Evolutionary conservation across 2,797 vertebrate species (phyloP).

Genomic region (Triplophysa bombifrons): DNA sequence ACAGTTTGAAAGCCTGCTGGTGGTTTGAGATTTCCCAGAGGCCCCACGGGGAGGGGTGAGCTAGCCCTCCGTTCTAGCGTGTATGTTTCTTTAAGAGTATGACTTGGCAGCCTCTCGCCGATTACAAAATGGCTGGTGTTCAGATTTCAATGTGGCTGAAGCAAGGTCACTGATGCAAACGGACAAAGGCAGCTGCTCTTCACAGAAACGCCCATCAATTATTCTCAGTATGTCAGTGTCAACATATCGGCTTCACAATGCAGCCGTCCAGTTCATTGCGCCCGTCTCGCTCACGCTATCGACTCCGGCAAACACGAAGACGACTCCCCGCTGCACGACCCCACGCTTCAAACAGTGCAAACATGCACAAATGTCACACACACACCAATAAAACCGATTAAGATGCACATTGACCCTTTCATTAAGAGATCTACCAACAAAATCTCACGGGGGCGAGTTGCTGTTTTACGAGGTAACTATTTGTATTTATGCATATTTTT

Average conservation of each 20-base stretch:
- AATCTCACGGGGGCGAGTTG: too few species aligned
- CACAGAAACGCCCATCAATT: slow-evolving; percentile 78
- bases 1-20: slow-evolving; percentile 45
- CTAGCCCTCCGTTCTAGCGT: slow-evolving; percentile 60
- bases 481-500: too few species aligned
- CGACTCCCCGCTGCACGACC: slow-evolving; percentile 45
- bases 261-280: slow-evolving; percentile 32
- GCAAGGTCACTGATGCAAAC: slow-evolving; percentile 77
- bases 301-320: slow-evolving; percentile 52
- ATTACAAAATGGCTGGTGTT: slow-evolving; percentile 79
- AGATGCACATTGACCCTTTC: neutral
- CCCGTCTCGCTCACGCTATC: slow-evolving; percentile 18
- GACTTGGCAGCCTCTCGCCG: slow-evolving; percentile 74
- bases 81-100: slow-evolving; percentile 66
- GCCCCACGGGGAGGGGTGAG: slow-evolving; percentile 63
- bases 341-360: slow-evolving; percentile 49
- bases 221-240: slow-evolving; percentile 68
- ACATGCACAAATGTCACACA: slow-evolving; percentile 25
- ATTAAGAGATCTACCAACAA: slow-evolving; percentile 37
- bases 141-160: slow-evolving; percentile 73
- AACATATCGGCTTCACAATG: slow-evolving; percentile 49
- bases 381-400: slow-evolving; percentile 35
- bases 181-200: slow-evolving; percentile 80
- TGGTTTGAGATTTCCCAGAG: slow-evolving; percentile 67
- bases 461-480: too few species aligned